Percentiles rank a stretch among this genome's conserved stretches.
Conservation (phyloP, 1,140 invertebrate species). For the Coelopa frigida region DNA sequence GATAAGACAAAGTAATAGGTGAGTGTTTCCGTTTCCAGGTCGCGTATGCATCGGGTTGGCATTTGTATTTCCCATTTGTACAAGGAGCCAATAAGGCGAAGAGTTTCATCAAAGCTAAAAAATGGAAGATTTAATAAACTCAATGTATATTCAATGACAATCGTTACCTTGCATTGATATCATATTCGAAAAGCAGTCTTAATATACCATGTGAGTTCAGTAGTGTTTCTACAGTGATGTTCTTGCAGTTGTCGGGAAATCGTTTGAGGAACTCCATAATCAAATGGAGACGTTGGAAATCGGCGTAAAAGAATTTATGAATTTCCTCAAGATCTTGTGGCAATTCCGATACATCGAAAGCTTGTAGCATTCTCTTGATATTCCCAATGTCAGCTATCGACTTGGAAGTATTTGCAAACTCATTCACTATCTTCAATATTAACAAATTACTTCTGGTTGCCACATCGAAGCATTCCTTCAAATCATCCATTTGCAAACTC, state of each 20-base stretch:
- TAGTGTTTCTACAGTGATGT: slow-evolving; percentile 26
- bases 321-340: slow-evolving; percentile 23
- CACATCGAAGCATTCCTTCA: slow-evolving; percentile 20
- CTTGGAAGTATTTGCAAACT: slow-evolving; percentile 24
- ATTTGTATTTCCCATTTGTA: slow-evolving; percentile 31
- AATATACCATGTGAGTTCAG: slow-evolving; percentile 23
- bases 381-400: slow-evolving; percentile 26
- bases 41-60: slow-evolving; percentile 17
- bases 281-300: slow-evolving; percentile 30
- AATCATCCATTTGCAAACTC: slow-evolving; percentile 24
- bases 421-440: slow-evolving; percentile 30
- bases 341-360: slow-evolving; percentile 18
- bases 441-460: slow-evolving; percentile 28
- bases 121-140: not conserved
- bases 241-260: slow-evolving; percentile 17
- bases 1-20: slow-evolving; percentile 26
- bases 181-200: slow-evolving; percentile 25
- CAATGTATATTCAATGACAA: not conserved
- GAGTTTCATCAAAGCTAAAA: slow-evolving; percentile 19
- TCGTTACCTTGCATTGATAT: slow-evolving; percentile 15
- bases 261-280: slow-evolving; percentile 25
- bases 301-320: slow-evolving; percentile 32
- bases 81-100: slow-evolving; percentile 19
- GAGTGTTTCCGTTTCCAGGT: slow-evolving; percentile 26
- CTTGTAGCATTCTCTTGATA: slow-evolving; percentile 16